phyloP scores from a whole-genome alignment of 2,797 vertebrate genomes.

The Fratercula arctica region DNA sequence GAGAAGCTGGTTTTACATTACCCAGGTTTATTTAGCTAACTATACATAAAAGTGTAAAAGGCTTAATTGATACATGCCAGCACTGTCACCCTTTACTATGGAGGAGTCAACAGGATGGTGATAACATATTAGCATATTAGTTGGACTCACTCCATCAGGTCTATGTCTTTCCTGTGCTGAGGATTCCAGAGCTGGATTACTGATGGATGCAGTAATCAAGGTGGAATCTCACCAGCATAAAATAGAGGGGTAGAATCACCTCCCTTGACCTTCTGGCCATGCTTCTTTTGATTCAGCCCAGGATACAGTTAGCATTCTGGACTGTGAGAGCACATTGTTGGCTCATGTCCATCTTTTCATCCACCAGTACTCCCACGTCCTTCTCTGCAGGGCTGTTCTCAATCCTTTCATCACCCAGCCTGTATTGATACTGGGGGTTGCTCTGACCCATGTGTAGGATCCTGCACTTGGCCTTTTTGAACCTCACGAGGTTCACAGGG shows the following conservation, averaged over 20 bases:
- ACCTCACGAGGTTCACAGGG: not conserved
- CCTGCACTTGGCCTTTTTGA: not conserved
- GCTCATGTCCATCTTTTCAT: not conserved
- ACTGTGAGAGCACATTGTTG: not conserved
- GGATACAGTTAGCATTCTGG: not conserved
- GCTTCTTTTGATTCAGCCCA: not conserved
- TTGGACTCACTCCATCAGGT: not conserved
- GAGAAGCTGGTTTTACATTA: not conserved
- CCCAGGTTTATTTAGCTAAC: accelerated
- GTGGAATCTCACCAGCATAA: not conserved
- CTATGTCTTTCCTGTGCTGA: not conserved
- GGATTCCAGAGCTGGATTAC: not conserved
- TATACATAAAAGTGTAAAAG: not conserved
- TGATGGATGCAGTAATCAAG: not conserved
- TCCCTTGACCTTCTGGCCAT: not conserved
- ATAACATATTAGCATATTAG: not conserved
- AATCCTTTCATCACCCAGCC: not conserved
- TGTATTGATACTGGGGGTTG: not conserved
- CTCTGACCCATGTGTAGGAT: not conserved
- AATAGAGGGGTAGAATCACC: not conserved
- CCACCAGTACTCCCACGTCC: not conserved
- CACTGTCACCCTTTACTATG: not conserved
- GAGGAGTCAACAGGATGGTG: not conserved
- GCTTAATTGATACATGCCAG: not conserved
- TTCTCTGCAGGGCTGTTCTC: not conserved